A percentile compares a stretch with the other conserved stretches of the same genome.
phyloP scores from a whole-genome alignment of 2,797 vertebrate species.

The Spheniscus humboldti region DNA sequence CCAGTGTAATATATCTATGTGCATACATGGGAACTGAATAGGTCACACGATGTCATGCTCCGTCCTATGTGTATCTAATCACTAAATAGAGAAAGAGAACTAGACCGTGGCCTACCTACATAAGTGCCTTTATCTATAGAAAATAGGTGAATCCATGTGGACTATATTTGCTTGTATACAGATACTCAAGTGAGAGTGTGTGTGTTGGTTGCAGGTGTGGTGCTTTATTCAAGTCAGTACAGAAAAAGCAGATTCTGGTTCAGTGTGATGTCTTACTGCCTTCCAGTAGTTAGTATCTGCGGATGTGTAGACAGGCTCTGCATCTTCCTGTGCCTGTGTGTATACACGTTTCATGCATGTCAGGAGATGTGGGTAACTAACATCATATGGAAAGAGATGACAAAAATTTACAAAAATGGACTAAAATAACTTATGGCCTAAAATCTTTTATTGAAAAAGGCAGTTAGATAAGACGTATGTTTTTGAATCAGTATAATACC shows the following conservation, averaged over 20 bases:
- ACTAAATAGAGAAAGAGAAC: neutral
- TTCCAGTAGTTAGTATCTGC: neutral
- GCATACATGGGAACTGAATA: accelerated
- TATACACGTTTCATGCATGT: accelerated
- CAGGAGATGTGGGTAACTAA: neutral
- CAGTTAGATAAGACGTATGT: neutral
- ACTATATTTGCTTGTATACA: neutral
- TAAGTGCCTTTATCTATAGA: neutral
- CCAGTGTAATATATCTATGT: accelerated
- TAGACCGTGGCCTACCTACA: accelerated
- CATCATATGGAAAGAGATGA: neutral
- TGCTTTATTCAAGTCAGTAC: neutral
- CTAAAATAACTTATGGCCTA: neutral
- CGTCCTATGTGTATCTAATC: accelerated
- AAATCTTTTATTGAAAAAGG: neutral
- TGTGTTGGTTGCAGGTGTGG: neutral
- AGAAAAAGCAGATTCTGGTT: neutral
- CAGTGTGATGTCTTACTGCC: neutral
- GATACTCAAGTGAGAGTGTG: accelerated
- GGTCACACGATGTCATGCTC: accelerated
- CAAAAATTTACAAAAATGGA: neutral
- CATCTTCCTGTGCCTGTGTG: neutral
- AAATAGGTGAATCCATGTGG: neutral
- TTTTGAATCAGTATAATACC: neutral
- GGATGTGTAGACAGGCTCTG: neutral